Percentiles rank a stretch among this genome's conserved stretches.
Evolutionary conservation across 2,888 invertebrate species (phyloP).

Genomic region (Chouioia cunea): DNA sequence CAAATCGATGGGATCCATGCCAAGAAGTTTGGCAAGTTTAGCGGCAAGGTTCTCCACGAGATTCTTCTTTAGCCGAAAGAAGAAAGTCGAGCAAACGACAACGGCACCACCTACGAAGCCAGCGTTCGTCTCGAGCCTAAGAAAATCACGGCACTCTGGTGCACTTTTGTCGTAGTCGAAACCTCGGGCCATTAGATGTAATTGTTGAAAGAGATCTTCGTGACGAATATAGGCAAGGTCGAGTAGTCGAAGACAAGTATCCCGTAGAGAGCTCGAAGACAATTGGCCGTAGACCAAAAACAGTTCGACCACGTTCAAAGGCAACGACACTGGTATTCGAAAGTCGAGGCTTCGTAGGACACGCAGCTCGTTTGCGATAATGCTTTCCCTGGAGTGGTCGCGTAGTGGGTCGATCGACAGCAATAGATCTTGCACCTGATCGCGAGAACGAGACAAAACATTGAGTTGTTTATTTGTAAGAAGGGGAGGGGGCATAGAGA

Average conservation of each 20-base stretch:
- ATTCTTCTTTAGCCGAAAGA: slow-evolving; percentile 36
- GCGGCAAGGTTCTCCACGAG: slow-evolving; percentile 31
- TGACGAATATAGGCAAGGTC: slow-evolving; percentile 56
- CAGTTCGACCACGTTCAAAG: slow-evolving; percentile 55
- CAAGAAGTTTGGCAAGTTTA: slow-evolving; percentile 42
- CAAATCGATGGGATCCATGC: slow-evolving; percentile 41
- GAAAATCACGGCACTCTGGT: slow-evolving; percentile 25
- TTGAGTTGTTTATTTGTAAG: too few relatives aligned
- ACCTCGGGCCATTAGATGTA: slow-evolving; percentile 45
- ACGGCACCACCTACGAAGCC: slow-evolving; percentile 51
- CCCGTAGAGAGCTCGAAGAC: slow-evolving; percentile 45
- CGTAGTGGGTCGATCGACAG: slow-evolving; percentile 52
- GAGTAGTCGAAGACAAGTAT: slow-evolving; percentile 50
- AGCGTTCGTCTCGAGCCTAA: slow-evolving; percentile 47
- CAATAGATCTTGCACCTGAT: slow-evolving; percentile 56
- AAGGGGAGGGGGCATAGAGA: too few relatives aligned
- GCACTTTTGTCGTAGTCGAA: slow-evolving; percentile 24
- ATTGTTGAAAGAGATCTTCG: slow-evolving; percentile 48
- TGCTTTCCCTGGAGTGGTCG: slow-evolving; percentile 50
- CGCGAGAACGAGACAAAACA: slow-evolving; percentile 3
- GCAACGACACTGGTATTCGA: slow-evolving; percentile 52
- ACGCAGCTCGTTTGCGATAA: slow-evolving; percentile 56
- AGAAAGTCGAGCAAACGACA: slow-evolving; percentile 50
- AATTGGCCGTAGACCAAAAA: slow-evolving; percentile 52
- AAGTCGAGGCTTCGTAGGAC: slow-evolving; percentile 58